These are phyloP conservation scores for Aphidoletes aphidimyza DNA, from an alignment of 2,888 invertebrate genomes.

Conservation along the genomic window DNA sequence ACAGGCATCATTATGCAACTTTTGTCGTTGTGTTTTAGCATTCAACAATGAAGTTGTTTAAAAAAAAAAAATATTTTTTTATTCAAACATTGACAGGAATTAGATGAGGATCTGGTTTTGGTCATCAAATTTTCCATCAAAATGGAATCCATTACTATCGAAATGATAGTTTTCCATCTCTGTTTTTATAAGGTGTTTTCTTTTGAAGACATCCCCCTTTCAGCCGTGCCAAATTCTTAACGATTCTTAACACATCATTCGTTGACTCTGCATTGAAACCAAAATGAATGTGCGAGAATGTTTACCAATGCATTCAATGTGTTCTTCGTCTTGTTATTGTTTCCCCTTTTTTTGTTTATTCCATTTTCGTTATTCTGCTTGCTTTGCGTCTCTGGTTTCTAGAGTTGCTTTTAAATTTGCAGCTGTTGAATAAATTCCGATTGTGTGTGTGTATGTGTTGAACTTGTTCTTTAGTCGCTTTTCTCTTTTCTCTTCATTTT, in stretches of 20 bases:
- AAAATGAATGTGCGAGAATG: conserved; percentile 31
- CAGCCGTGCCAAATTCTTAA: conserved; percentile 22
- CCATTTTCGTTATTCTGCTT: not conserved
- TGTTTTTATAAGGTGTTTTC: conserved; percentile 34
- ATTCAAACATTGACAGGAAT: no score
- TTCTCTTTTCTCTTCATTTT: conserved; percentile 1
- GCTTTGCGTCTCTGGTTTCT: not conserved
- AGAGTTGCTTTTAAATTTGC: not conserved
- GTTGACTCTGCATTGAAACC: not conserved
- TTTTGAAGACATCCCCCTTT: conserved; percentile 31
- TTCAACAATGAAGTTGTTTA: no score
- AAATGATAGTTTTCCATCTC: not conserved
- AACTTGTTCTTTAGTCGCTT: conserved; percentile 33
- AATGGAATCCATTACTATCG: not conserved
- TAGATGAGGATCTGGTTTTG: no score
- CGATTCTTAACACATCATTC: conserved; percentile 45
- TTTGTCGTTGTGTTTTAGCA: no score
- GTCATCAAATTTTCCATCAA: not conserved
- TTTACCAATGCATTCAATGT: conserved; percentile 29
- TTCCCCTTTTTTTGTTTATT: not conserved
- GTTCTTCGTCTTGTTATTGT: not conserved
- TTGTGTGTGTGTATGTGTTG: no score
- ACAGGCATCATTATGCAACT: no score
- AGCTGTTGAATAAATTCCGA: not conserved
- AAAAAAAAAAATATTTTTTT: no score